A percentile compares a stretch with the other conserved stretches of the same genome.
Conservation (phyloP, 92 coral and sea anemone species). For the Desmophyllum pertusum region DNA sequence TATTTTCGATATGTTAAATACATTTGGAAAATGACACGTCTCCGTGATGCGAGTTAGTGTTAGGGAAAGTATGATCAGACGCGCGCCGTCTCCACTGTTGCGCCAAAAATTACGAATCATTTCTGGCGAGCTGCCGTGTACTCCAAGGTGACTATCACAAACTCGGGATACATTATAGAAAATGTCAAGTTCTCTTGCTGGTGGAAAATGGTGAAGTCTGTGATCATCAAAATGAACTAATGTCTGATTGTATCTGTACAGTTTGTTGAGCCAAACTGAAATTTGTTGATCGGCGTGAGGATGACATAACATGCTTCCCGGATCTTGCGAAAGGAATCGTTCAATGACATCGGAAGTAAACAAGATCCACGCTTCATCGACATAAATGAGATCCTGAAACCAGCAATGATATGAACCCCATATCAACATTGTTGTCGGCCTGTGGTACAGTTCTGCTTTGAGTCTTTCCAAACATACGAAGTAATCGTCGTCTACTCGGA, state of each 20-base stretch:
- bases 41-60: not conserved
- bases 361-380: slow-evolving; percentile 53
- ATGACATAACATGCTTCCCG: slow-evolving; percentile 35
- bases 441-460: slow-evolving; percentile 47
- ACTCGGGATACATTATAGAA: not conserved
- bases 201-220: slow-evolving; percentile 44
- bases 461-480: slow-evolving; percentile 69
- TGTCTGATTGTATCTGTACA: not conserved
- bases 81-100: not conserved
- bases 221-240: slow-evolving; percentile 32
- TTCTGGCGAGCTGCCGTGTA: slow-evolving; percentile 53
- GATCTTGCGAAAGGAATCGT: slow-evolving; percentile 46
- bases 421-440: slow-evolving; percentile 24
- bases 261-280: slow-evolving; percentile 35
- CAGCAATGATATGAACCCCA: slow-evolving; percentile 58
- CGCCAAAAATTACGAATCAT: slow-evolving; percentile 45
- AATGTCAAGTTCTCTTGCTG: slow-evolving; percentile 14
- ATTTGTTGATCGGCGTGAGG: slow-evolving; percentile 54
- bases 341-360: slow-evolving; percentile 39
- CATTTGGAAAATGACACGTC: slow-evolving; percentile 7
- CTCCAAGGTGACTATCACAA: slow-evolving; percentile 39
- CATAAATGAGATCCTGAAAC: not conserved
- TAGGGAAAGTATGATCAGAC: not conserved
- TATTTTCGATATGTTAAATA: not conserved
- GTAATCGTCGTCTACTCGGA: slow-evolving; percentile 74